A percentile compares a stretch with the other conserved stretches of the same genome.
Evolutionary conservation across 2,113 vertebrate genomes (phyloP).

Genomic region (Bos taurus): ARS-UCD2.0 NC_037331.1:40594501-40595000

Average conservation of each 20-base stretch:
- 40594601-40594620: background rate
- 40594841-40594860: background rate
- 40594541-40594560: background rate
- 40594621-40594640: background rate
- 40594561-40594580: background rate
- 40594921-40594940: background rate
- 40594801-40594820: background rate
- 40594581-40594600: background rate
- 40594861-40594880: background rate
- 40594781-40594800: background rate
- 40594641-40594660: slow-evolving; percentile 5
- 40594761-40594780: background rate
- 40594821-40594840: background rate
- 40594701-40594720: background rate
- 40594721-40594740: background rate
- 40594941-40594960: background rate
- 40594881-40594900: background rate
- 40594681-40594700: background rate
- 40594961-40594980: background rate
- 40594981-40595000: background rate
- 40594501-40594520: background rate
- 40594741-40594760: background rate
- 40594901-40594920: background rate
- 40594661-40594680: background rate
- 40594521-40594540: background rate